phyloP scores from a whole-genome alignment of 1,140 invertebrate genomes.

The Mamestra configurata region DNA sequence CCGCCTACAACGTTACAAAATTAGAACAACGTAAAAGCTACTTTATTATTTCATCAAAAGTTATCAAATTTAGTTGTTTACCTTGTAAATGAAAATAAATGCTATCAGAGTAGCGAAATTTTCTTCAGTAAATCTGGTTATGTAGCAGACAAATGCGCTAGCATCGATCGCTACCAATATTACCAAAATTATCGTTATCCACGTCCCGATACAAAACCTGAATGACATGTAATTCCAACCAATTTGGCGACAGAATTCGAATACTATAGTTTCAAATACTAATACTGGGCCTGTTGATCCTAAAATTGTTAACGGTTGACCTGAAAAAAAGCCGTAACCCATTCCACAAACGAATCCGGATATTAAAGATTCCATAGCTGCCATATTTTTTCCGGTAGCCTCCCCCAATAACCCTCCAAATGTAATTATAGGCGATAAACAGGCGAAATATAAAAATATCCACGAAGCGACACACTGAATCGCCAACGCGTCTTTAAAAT shows the following conservation, averaged over 20 bases:
- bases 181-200: conserved; percentile 96
- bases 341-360: conserved; percentile 98
- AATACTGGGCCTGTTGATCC: conserved; percentile 99
- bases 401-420: conserved; percentile 98
- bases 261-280: conserved; percentile 99
- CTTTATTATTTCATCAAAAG: neutral
- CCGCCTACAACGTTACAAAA: conserved; percentile 89
- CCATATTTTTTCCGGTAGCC: conserved; percentile 98
- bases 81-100: conserved; percentile 99
- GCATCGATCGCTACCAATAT: conserved; percentile 98
- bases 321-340: conserved; percentile 98
- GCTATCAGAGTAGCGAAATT: conserved; percentile 99
- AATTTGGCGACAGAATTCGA: conserved; percentile 96
- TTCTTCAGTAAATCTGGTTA: conserved; percentile 99
- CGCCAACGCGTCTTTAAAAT: conserved; percentile 96
- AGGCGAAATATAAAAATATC: conserved; percentile 99
- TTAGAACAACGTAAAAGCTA: conserved; percentile 21
- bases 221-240: conserved; percentile 98
- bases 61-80: conserved; percentile 79
- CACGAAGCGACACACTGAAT: conserved; percentile 98
- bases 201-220: conserved; percentile 97
- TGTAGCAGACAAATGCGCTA: conserved; percentile 99
- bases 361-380: conserved; percentile 98
- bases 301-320: conserved; percentile 98
- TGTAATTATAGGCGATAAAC: conserved; percentile 98